phyloP scores from a whole-genome alignment of 1,140 invertebrate genomes.

The Brachionus rubens region DNA sequence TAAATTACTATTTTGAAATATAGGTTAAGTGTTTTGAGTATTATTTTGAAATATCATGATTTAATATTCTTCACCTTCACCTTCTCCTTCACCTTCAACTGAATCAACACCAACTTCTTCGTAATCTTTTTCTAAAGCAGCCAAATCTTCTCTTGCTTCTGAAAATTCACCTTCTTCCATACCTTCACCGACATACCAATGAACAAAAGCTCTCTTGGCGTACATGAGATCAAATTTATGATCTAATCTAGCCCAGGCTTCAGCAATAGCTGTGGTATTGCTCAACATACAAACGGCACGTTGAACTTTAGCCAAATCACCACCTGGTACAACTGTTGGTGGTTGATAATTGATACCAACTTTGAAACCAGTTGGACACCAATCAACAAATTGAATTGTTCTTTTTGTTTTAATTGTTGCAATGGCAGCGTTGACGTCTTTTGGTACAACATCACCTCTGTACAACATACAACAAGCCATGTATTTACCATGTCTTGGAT shows the following conservation, averaged over 20 bases:
- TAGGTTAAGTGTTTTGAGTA: too few species aligned
- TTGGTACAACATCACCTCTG: conserved; percentile 63
- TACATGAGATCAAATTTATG: conserved; percentile 50
- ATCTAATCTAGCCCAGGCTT: conserved; percentile 71
- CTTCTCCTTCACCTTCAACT: too few species aligned
- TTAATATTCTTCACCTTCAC: too few species aligned
- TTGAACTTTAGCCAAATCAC: conserved; percentile 79
- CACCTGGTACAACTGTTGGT: conserved; percentile 70
- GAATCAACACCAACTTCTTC: too few species aligned
- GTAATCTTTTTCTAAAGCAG: conserved; percentile 49
- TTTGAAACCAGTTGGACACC: conserved; percentile 59
- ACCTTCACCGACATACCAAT: conserved; percentile 60
- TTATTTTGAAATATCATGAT: too few species aligned
- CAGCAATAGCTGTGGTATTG: conserved; percentile 69
- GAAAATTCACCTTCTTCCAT: conserved; percentile 62
- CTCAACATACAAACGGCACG: conserved; percentile 77
- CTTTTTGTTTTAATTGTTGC: conserved; percentile 60
- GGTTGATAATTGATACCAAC: conserved; percentile 78
- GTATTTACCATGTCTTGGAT: conserved; percentile 63
- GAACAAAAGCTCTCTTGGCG: conserved; percentile 49
- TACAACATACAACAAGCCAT: conserved; percentile 63
- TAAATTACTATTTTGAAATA: too few species aligned
- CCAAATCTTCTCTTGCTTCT: conserved; percentile 52
- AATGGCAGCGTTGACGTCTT: conserved; percentile 63
- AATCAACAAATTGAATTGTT: conserved; percentile 63